Conservation (phyloP, 2,113 vertebrate species). For the Prinia subflava region DNA sequence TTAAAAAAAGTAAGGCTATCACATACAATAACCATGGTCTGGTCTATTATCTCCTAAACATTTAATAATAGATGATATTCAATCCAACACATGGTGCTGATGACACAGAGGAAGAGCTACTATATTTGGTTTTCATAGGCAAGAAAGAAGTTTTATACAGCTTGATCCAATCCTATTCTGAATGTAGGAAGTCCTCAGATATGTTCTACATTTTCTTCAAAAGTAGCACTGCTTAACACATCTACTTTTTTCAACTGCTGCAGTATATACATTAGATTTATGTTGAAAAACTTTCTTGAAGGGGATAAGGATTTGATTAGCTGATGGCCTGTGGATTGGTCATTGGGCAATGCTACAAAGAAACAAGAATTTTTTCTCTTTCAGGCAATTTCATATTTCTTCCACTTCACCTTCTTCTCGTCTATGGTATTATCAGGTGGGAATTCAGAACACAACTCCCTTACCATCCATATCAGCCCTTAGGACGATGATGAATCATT, state of each 20-base stretch:
- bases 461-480: neutral
- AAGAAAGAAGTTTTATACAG: neutral
- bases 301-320: neutral
- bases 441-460: neutral
- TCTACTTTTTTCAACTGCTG: neutral
- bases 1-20: neutral
- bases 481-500: neutral
- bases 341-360: neutral
- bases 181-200: neutral
- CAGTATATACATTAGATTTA: neutral
- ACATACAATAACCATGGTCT: neutral
- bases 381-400: neutral
- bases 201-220: neutral
- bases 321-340: neutral
- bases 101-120: neutral
- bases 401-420: neutral
- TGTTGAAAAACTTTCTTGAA: neutral
- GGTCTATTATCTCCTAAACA: neutral
- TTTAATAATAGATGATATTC: neutral
- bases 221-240: neutral
- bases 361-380: neutral
- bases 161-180: neutral
- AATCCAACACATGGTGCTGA: rapidly evolving
- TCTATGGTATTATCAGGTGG: neutral
- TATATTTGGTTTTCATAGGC: neutral